Base-by-base conservation (phyloP, 2,888 invertebrate species). In the Sinhomidia bicolor region DNA sequence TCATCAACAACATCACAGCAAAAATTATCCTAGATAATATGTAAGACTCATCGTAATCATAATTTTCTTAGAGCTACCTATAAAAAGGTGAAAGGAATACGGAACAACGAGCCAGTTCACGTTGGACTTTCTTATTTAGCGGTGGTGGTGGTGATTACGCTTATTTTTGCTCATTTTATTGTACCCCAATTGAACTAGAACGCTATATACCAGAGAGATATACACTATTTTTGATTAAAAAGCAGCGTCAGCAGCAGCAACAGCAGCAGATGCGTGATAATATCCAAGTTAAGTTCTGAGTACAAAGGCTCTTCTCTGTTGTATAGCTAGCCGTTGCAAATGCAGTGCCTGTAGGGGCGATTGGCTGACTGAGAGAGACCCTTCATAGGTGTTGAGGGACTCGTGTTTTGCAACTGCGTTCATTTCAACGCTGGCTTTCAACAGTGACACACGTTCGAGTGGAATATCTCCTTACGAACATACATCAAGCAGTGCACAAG, bases 1-100 rank as follows among this genome's bases (percentile, higher is more conserved):
- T 81, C 47, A 60, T 76, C 87, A 62, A 78, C 65, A 76, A 41
- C 60, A 32, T 12, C 36, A 47, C 20, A 60, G 76, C 76, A 51
- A 29, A 60, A 79, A 79, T 41, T 57, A 60, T 76, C 29, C 32
- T 29, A 17, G 29, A 57, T 79, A 79, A 79, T 79, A 57, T 26
- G 79, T 60, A 60, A 76, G 76, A 79, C 79, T 65, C 79, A 71
- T 57, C 65, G 76, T 79, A 78, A 87, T 87, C 81, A 62, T 83
- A 88, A 76, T 88, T 88, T 88, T 54, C 57, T 83, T 51, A 68
- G 51, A 51, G 65, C 78, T 88, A 88, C 83, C 83, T 88, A 83
- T 83, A 83, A 91, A 91, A 91, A 91, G 90, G 90, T 91, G 91
- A 91, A 91, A 91, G 90, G 91, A 90, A 91, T 89, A 91, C 90